These are phyloP conservation scores for Bombus impatiens DNA, from an alignment of 1,140 invertebrate genomes.

Conservation along the genomic window DNA sequence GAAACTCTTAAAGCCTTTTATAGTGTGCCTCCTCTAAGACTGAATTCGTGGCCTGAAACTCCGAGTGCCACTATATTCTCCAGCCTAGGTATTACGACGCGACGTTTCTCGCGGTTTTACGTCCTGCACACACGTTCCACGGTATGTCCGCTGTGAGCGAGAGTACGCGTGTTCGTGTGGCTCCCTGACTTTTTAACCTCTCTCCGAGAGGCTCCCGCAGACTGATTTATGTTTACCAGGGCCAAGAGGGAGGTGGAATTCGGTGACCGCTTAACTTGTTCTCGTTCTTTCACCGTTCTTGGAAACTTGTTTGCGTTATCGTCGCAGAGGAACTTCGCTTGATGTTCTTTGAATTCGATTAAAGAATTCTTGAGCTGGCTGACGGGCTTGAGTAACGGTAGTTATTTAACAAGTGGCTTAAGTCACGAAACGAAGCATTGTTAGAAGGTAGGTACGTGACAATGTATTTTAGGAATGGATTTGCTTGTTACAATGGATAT, in stretches of 20 bases:
- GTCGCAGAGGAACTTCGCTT: not conserved
- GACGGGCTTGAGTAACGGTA: not conserved
- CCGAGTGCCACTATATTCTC: constrained; percentile 61
- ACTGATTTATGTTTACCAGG: constrained; percentile 63
- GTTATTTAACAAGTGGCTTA: not conserved
- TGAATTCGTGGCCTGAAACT: constrained; percentile 69
- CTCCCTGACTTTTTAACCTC: constrained; percentile 57
- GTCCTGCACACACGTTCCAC: constrained; percentile 8
- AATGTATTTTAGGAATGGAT: not conserved
- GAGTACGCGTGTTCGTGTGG: not conserved
- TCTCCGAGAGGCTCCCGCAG: constrained; percentile 44
- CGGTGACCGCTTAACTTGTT: constrained; percentile 24
- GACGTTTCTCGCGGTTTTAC: constrained; percentile 59
- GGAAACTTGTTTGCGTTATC: constrained; percentile 13
- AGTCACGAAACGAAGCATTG: constrained; percentile 8
- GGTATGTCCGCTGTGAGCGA: not conserved
- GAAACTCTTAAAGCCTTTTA: constrained; percentile 69
- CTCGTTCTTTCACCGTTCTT: constrained; percentile 9
- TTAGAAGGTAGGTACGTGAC: not conserved
- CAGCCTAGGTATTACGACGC: constrained; percentile 40
- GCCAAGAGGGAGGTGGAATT: constrained; percentile 33
- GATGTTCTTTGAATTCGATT: constrained; percentile 24
- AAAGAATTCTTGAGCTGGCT: not conserved
- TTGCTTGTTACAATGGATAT: not conserved
- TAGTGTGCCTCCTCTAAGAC: constrained; percentile 58